Conservation (phyloP, 1,140 invertebrate genomes). For the Tribolium madens region DNA sequence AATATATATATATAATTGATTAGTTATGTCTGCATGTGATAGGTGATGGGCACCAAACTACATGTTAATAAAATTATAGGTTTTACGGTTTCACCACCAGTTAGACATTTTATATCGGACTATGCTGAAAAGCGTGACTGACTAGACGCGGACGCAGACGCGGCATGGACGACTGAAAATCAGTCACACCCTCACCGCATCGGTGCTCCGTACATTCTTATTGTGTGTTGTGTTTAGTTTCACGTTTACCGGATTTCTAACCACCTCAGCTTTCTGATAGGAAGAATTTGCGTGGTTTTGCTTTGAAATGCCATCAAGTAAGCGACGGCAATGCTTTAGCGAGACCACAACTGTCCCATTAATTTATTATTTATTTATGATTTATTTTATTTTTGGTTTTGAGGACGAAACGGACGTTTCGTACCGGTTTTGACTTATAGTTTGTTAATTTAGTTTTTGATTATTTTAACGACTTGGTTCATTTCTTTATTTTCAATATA, state of each 20-base stretch:
- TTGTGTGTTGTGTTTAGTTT: constrained; percentile 62
- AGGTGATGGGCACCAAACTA: constrained; percentile 33
- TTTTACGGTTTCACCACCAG: background rate
- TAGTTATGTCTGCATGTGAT: constrained; percentile 33
- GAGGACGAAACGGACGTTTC: constrained; percentile 6
- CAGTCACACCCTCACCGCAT: constrained; percentile 30
- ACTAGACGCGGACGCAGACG: constrained; percentile 18
- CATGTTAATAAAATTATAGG: constrained; percentile 8
- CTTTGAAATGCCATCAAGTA: constrained; percentile 57
- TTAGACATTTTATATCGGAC: background rate
- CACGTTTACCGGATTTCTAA: constrained; percentile 57
- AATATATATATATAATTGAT: constrained; percentile 29
- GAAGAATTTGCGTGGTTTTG: constrained; percentile 60
- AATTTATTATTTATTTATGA: constrained; percentile 41
- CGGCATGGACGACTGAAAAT: constrained; percentile 17
- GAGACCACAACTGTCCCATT: constrained; percentile 59
- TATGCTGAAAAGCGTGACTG: constrained; percentile 28
- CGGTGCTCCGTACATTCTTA: constrained; percentile 42
- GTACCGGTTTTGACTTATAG: constrained; percentile 21
- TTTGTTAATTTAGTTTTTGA: constrained; percentile 44
- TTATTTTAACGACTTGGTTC: constrained; percentile 42
- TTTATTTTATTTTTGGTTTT: constrained; percentile 53
- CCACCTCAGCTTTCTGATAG: constrained; percentile 56
- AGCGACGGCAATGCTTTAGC: constrained; percentile 59
- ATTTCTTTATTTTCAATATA: constrained; percentile 40